phyloP scores from a whole-genome alignment of 2,113 vertebrate genomes.

The Grus americana region DNA sequence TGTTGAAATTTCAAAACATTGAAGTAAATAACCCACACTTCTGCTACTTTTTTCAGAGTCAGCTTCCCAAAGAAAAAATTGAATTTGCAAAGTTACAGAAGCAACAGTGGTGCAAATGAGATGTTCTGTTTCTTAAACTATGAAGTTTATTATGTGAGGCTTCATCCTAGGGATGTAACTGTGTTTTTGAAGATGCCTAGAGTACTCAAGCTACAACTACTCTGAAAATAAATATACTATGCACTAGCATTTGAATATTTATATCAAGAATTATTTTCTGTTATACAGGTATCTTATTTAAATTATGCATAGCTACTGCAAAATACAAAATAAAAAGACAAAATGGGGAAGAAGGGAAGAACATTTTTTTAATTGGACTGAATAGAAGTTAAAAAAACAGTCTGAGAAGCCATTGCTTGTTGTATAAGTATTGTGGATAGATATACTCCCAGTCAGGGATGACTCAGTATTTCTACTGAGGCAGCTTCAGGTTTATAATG shows the following conservation, averaged over 20 bases:
- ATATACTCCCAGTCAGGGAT: not conserved
- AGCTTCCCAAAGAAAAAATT: not conserved
- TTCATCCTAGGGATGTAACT: not conserved
- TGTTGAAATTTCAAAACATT: not conserved
- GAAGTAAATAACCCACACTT: conserved; percentile 21
- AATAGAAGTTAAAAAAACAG: not conserved
- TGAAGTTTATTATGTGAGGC: not conserved
- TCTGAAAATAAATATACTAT: not conserved
- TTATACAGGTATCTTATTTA: not conserved
- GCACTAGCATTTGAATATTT: not conserved
- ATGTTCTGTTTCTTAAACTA: not conserved
- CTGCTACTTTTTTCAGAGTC: conserved; percentile 1
- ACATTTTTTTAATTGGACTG: too few species aligned
- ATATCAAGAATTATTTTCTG: not conserved
- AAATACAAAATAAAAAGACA: not conserved
- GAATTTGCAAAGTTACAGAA: not conserved
- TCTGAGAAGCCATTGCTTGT: not conserved
- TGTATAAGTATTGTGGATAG: not conserved
- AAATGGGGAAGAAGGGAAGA: not conserved
- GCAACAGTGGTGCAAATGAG: not conserved
- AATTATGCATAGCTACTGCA: not conserved
- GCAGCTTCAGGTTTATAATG: not conserved
- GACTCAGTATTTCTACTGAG: not conserved
- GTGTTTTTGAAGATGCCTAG: not conserved
- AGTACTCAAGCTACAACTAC: not conserved